Evolutionary conservation across 2,888 invertebrate species (phyloP).

Genomic region (Orthonychiurus folsomi): DNA sequence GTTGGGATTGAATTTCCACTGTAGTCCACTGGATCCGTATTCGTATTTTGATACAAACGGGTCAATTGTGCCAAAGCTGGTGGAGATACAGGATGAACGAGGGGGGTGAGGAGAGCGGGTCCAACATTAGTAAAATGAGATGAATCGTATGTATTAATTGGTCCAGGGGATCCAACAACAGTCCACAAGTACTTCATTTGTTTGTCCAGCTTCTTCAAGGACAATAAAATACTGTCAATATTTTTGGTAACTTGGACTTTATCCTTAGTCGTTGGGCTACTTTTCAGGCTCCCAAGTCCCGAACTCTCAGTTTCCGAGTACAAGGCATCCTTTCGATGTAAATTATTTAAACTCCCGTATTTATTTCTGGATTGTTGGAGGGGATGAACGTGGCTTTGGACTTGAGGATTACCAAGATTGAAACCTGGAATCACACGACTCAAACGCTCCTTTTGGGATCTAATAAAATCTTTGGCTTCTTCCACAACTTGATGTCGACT

Average conservation of each 20-base stretch:
- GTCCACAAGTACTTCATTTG: conserved; percentile 39
- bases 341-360: neutral
- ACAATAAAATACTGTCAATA: conserved; percentile 33
- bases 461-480: conserved; percentile 36
- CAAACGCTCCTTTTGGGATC: conserved; percentile 31
- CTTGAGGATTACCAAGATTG: conserved; percentile 9
- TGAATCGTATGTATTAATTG: neutral
- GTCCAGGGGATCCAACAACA: conserved; percentile 15
- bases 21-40: conserved; percentile 25
- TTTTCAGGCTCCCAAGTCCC: conserved; percentile 33
- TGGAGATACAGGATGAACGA: neutral
- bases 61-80: neutral
- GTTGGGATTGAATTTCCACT: conserved; percentile 17
- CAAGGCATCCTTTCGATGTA: neutral
- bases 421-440: conserved; percentile 18
- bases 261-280: conserved; percentile 20
- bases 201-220: conserved; percentile 31
- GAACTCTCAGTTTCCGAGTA: conserved; percentile 38
- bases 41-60: conserved; percentile 3
- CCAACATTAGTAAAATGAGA: neutral
- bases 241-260: conserved; percentile 33
- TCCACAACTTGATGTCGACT: conserved; percentile 16
- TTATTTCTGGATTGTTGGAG: neutral
- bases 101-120: neutral
- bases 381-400: conserved; percentile 11